phyloP scores from a whole-genome alignment of 2,888 invertebrate species.

The Trachelus tabidus region DNA sequence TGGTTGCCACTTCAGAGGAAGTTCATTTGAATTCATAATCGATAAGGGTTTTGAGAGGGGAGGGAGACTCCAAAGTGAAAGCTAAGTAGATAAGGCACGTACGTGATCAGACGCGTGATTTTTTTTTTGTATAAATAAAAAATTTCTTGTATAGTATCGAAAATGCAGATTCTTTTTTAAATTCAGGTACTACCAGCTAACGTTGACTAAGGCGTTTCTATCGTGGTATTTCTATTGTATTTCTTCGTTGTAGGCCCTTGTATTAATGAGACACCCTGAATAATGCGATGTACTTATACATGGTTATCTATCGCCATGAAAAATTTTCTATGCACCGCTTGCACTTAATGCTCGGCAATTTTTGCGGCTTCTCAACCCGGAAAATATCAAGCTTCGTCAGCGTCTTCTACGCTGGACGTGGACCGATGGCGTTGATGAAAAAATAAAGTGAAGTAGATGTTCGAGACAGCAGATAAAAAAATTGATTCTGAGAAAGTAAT shows the following conservation, averaged over 20 bases:
- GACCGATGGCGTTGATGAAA: constrained; percentile 1
- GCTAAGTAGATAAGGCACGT: neutral
- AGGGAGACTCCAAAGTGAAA: neutral
- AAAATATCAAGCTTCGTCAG: constrained; percentile 40
- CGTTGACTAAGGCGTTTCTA: neutral
- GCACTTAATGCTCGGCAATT: constrained; percentile 35
- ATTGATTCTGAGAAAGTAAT: neutral
- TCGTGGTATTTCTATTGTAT: constrained; percentile 42
- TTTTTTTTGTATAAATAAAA: neutral
- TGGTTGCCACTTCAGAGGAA: neutral
- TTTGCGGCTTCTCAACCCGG: constrained; percentile 23
- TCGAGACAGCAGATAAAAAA: neutral
- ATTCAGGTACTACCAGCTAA: neutral
- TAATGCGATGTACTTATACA: neutral
- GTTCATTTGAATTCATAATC: neutral
- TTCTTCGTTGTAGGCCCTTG: constrained; percentile 35
- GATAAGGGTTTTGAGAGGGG: neutral
- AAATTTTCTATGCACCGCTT: constrained; percentile 3
- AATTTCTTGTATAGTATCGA: neutral
- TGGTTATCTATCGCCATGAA: neutral
- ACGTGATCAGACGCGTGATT: neutral
- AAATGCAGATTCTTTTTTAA: neutral
- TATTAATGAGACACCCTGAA: constrained; percentile 40
- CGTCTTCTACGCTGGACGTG: constrained; percentile 24
- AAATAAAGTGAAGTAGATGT: neutral